These are phyloP conservation scores for Metopolophium dirhodum DNA, from an alignment of 1,140 invertebrate genomes.

Conservation along the genomic window DNA sequence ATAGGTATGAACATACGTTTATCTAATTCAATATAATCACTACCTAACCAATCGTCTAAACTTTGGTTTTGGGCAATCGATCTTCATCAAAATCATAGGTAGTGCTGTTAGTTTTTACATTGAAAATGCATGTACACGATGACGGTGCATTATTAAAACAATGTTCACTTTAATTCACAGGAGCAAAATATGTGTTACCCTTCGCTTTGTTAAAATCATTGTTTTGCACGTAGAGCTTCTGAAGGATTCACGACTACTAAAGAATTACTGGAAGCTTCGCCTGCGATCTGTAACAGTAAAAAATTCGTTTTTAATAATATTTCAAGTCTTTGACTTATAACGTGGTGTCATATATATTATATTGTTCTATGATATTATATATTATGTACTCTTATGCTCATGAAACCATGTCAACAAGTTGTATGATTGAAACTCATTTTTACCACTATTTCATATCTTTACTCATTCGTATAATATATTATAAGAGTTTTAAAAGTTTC, in stretches of 20 bases:
- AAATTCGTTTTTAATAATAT: neutral
- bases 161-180: neutral
- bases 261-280: neutral
- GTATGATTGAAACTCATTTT: neutral
- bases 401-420: neutral
- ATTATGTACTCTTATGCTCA: neutral
- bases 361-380: no score
- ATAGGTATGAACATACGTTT: neutral
- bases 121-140: neutral
- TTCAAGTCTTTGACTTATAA: neutral
- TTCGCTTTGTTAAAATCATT: neutral
- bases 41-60: neutral
- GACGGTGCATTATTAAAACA: neutral
- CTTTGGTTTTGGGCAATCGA: neutral
- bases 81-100: neutral
- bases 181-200: neutral
- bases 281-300: neutral
- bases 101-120: neutral
- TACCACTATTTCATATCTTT: neutral
- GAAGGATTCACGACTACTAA: neutral
- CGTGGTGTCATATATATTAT: neutral
- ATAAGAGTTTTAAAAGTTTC: neutral
- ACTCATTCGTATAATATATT: no score
- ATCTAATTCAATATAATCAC: neutral
- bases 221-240: neutral